Evolutionary conservation across 2,797 vertebrate genomes (phyloP).

Genomic region (Petrocephalus schoutedeni): DNA sequence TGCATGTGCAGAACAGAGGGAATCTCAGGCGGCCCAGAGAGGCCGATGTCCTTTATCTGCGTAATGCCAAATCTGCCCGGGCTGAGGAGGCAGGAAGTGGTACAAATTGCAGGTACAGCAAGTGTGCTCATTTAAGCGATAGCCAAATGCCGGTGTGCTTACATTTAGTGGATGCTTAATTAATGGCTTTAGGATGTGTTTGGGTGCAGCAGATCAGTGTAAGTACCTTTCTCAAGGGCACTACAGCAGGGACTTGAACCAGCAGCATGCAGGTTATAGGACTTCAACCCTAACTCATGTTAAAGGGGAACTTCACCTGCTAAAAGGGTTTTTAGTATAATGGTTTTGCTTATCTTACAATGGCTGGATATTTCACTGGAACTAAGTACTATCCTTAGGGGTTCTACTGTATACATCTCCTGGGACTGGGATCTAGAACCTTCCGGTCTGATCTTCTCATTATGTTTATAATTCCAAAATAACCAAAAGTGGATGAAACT

Average conservation of each 20-base stretch:
- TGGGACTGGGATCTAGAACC: neutral
- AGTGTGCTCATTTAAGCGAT: neutral
- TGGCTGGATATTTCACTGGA: neutral
- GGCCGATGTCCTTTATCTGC: neutral
- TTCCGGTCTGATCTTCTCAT: neutral
- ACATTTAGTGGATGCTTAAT: neutral
- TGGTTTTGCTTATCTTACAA: neutral
- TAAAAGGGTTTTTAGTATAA: neutral
- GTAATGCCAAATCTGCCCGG: neutral
- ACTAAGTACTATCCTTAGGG: neutral
- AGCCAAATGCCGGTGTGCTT: neutral
- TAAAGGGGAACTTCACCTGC: neutral
- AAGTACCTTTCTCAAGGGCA: neutral
- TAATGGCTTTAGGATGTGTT: neutral
- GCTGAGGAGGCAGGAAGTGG: neutral
- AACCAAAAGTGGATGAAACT: neutral
- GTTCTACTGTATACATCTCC: neutral
- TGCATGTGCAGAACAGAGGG: neutral
- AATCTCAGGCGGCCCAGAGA: neutral
- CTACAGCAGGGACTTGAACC: constrained; percentile 6
- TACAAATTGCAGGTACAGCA: neutral
- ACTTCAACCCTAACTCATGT: neutral
- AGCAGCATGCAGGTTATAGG: neutral
- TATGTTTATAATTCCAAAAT: neutral
- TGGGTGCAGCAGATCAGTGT: neutral